Base-by-base conservation (phyloP, 2,888 invertebrate genomes). In the Pseudeuparius sepicola region DNA sequence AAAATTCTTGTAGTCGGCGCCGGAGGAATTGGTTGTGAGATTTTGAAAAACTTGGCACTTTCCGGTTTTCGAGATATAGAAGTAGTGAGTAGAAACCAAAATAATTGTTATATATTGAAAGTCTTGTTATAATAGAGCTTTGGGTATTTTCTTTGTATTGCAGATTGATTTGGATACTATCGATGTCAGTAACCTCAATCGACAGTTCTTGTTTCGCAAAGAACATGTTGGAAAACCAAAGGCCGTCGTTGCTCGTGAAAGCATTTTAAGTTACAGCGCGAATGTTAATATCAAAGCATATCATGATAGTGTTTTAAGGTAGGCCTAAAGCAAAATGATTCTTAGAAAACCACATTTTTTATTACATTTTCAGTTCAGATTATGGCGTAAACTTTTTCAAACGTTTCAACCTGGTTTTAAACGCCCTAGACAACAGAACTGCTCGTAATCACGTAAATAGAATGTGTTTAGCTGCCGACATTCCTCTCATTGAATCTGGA, bases 121-220 rank as follows among this genome's bases (percentile, higher is more conserved):
- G 27, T 13, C 28, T 27, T 35, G 30, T 24, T 15, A 12, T 24
- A n/a, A 18, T n/a, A 4, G 41, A 13, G 24, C 17, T 25, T 24
- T 23, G 27, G 30, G 13, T 34, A 11, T 25, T 31, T 18, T 33
- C 40, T 41, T 45, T 47, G 39, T 43, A 43, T 77, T 78, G 47
- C 66, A 97, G 96, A 90, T 99, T 64, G 98, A 99, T 71, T 72
- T 99, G 59, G 98, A 99, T 60, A 98, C 97, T 0, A 99, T 99
- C 59, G 98, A 99, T 67, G 86, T 99, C 37, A 96, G 96, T 67
- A 99, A 99, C 61, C 67, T 99, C 46, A 99, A 99, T 64, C 75
- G 98, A 23, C 98, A 99, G 62, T 99, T 99, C 63, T 66, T 99
- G n/a, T 99, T 99, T 56, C 87, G 93, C 57, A 89, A 90, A 54